phyloP scores from a whole-genome alignment of 2,888 invertebrate species.

The Cryptocephalus primarius region DNA sequence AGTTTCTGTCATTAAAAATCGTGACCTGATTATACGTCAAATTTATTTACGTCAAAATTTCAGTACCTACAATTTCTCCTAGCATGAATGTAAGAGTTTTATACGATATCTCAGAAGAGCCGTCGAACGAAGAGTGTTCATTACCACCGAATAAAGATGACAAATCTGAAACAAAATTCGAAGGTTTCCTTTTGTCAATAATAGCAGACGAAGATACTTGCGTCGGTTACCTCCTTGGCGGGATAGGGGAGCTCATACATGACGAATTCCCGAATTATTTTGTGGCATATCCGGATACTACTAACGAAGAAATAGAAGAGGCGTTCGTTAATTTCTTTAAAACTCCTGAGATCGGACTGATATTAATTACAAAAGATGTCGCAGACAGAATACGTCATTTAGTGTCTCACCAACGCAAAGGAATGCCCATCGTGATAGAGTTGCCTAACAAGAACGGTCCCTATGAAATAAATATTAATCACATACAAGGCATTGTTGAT shows the following conservation, averaged over 20 bases:
- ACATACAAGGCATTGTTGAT: conserved; percentile 6
- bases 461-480: conserved; percentile 9
- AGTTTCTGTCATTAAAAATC: too few relatives aligned
- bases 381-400: conserved; percentile 11
- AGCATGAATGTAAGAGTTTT: too few relatives aligned
- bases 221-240: conserved; percentile 19
- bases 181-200: conserved; percentile 11
- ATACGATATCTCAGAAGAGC: too few relatives aligned
- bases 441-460: conserved; percentile 17
- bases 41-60: too few relatives aligned
- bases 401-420: conserved; percentile 9
- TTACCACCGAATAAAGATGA: too few relatives aligned
- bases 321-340: conserved; percentile 8
- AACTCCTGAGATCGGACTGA: conserved; percentile 15
- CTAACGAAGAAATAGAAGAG: conserved; percentile 6
- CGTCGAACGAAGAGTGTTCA: too few relatives aligned
- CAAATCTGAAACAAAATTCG: not conserved
- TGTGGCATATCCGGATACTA: conserved; percentile 10
- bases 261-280: conserved; percentile 14
- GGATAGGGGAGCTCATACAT: conserved; percentile 16
- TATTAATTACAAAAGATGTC: conserved; percentile 18
- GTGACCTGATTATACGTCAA: too few relatives aligned
- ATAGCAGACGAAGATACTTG: conserved; percentile 22
- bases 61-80: too few relatives aligned
- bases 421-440: conserved; percentile 15